Evolutionary conservation across 2,797 vertebrate species (phyloP).

Genomic region (Phalanger gymnotis): DNA sequence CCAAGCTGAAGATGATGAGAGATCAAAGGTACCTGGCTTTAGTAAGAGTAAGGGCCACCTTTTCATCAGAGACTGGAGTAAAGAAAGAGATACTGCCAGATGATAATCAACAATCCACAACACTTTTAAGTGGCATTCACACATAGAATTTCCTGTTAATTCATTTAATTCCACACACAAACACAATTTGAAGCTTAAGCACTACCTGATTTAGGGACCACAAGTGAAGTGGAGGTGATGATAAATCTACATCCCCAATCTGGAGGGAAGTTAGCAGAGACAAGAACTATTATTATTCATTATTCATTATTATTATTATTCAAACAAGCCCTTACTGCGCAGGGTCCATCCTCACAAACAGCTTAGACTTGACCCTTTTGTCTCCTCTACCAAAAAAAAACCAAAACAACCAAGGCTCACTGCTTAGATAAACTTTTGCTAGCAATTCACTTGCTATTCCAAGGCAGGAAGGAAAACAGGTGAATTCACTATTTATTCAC

Average conservation of each 20-base stretch:
- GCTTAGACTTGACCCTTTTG: slow-evolving; percentile 16
- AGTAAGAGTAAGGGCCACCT: not conserved
- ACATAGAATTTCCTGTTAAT: not conserved
- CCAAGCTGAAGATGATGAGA: not conserved
- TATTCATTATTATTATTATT: not conserved
- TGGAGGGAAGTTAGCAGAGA: not conserved
- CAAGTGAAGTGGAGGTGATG: not conserved
- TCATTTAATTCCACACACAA: not conserved
- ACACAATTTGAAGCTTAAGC: not conserved
- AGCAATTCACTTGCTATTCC: not conserved
- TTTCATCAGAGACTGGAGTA: not conserved
- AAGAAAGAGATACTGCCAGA: not conserved
- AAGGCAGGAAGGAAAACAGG: not conserved
- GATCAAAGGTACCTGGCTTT: not conserved
- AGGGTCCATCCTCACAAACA: not conserved
- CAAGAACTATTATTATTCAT: not conserved
- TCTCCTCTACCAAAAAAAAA: slow-evolving; percentile 33
- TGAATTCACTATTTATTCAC: not conserved
- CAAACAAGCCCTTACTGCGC: not conserved
- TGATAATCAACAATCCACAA: not conserved
- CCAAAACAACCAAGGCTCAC: slow-evolving; percentile 43
- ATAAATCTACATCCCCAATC: not conserved
- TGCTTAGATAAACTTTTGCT: slow-evolving; percentile 1
- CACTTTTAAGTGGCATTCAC: not conserved
- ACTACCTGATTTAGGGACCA: not conserved